Conservation (phyloP, 2,888 invertebrate species). For the Pyrrhia umbra region DNA sequence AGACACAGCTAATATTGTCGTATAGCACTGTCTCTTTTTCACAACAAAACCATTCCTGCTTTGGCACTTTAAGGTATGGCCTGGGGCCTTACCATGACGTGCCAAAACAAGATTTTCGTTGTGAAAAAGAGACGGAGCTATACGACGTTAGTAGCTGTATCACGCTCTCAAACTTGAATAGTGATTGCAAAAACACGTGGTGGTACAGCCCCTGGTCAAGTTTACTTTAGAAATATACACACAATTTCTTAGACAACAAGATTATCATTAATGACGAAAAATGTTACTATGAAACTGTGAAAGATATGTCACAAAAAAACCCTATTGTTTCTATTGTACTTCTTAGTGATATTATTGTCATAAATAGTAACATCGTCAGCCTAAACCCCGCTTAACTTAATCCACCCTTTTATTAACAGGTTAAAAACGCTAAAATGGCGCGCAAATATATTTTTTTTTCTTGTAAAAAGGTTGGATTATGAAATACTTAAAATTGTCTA, state of each 20-base stretch:
- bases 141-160: too few relatives aligned
- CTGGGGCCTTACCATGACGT: too few relatives aligned
- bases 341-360: slow-evolving; percentile 27
- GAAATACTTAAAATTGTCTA: slow-evolving; percentile 43
- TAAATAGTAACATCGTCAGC: slow-evolving; percentile 34
- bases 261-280: background rate
- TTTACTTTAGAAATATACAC: background rate
- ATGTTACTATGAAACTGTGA: background rate
- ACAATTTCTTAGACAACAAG: slow-evolving; percentile 8
- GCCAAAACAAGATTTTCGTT: too few relatives aligned
- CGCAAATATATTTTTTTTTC: slow-evolving; percentile 40
- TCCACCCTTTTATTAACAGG: slow-evolving; percentile 41
- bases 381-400: slow-evolving; percentile 26
- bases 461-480: slow-evolving; percentile 54
- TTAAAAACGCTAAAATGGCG: slow-evolving; percentile 45
- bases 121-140: too few relatives aligned
- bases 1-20: too few relatives aligned
- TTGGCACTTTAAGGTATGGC: too few relatives aligned
- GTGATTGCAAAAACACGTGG: too few relatives aligned
- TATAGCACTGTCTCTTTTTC: too few relatives aligned
- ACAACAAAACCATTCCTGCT: too few relatives aligned
- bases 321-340: slow-evolving; percentile 13
- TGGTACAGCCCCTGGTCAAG: too few relatives aligned
- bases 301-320: slow-evolving; percentile 9
- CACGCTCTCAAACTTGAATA: too few relatives aligned